These are phyloP conservation scores for Limnephilus lunatus DNA, from an alignment of 2,888 invertebrate genomes.

Conservation along the genomic window DNA sequence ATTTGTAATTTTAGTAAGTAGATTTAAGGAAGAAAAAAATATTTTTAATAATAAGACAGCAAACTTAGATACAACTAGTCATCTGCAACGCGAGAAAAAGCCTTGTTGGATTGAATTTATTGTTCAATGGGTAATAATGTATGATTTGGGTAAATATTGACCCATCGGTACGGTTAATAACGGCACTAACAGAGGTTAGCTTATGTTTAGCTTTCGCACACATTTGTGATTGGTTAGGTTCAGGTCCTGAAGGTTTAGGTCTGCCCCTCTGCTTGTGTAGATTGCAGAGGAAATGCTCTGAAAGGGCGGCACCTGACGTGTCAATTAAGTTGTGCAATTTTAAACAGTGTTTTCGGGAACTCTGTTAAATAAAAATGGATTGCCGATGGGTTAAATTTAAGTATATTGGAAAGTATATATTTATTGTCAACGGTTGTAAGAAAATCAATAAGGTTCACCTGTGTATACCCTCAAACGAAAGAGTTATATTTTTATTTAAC, in stretches of 20 bases:
- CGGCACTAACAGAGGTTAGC: background rate
- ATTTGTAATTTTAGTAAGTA: conserved; percentile 2
- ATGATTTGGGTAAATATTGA: background rate
- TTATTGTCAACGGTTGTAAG: background rate
- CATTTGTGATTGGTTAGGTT: background rate
- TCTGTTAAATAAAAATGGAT: background rate
- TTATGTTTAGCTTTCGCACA: background rate
- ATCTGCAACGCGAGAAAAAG: background rate
- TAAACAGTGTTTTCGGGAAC: background rate
- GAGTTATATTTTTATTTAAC: conserved; percentile 2
- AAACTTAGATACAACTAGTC: background rate
- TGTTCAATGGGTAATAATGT: conserved; percentile 19
- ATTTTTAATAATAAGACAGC: conserved; percentile 17
- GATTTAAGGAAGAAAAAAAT: conserved; percentile 23
- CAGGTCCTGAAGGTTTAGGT: background rate
- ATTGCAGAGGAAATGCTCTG: background rate
- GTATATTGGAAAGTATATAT: background rate
- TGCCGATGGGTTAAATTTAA: background rate
- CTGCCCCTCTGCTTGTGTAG: background rate
- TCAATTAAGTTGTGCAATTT: background rate
- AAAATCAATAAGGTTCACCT: background rate
- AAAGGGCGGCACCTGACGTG: background rate
- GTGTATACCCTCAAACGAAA: background rate
- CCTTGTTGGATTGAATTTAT: conserved; percentile 37
- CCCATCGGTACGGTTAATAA: background rate